phyloP scores from a whole-genome alignment of 2,888 invertebrate species.

The Cancer borealis region DNA sequence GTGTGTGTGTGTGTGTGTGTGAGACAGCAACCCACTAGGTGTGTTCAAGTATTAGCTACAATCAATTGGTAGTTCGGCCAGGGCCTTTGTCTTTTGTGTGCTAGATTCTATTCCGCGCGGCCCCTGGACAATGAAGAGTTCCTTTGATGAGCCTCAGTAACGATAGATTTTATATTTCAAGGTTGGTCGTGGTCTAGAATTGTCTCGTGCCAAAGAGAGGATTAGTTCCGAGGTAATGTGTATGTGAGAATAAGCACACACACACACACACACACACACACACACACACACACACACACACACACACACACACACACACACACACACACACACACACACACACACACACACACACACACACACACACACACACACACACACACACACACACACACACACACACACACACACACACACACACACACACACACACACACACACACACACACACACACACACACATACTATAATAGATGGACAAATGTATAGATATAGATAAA shows the following conservation, averaged over 20 bases:
- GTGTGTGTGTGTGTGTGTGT: too few species aligned
- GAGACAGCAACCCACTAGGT: neutral
- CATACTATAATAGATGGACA: too few species aligned
- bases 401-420: neutral
- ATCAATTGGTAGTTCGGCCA: neutral
- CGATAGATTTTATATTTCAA: neutral
- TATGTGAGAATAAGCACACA: slow-evolving; percentile 3
- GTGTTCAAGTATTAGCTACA: neutral
- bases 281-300: neutral
- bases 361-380: slow-evolving; percentile 2
- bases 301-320: neutral
- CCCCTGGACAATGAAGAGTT: neutral
- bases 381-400: slow-evolving; percentile 6
- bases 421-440: slow-evolving; percentile 3
- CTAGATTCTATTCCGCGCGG: neutral
- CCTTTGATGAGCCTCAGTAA: neutral
- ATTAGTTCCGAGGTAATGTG: neutral
- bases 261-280: slow-evolving; percentile 4
- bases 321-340: neutral
- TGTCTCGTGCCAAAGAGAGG: neutral
- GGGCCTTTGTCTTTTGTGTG: neutral
- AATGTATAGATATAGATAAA: too few species aligned
- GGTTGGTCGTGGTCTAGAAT: neutral
- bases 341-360: too few species aligned
- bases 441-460: slow-evolving; percentile 3